phyloP scores from a whole-genome alignment of 2,797 vertebrate genomes.

The Parauchenoglanis punctatus region DNA sequence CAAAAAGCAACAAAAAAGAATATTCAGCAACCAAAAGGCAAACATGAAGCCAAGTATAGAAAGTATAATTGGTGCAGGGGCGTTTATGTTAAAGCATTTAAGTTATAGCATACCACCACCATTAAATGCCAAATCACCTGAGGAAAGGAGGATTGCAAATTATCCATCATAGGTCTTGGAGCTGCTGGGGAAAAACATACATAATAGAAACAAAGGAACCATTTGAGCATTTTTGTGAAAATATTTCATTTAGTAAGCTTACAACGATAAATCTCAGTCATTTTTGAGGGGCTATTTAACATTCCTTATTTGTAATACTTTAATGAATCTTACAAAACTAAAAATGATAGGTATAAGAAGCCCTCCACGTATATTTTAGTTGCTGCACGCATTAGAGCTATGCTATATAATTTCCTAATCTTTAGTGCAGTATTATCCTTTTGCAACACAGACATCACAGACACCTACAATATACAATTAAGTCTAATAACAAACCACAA shows the following conservation, averaged over 20 bases:
- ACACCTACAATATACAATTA: background rate
- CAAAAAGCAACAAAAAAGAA: background rate
- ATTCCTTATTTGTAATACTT: background rate
- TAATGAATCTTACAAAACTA: background rate
- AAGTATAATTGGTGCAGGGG: background rate
- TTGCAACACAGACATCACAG: background rate
- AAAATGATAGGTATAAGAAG: background rate
- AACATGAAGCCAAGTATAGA: background rate
- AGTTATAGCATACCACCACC: background rate
- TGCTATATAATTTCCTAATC: background rate
- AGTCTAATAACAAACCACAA: background rate
- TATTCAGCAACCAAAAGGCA: background rate
- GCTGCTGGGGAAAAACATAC: background rate
- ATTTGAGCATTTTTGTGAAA: background rate
- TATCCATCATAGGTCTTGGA: constrained; percentile 22
- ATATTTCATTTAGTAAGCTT: background rate
- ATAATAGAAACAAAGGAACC: background rate
- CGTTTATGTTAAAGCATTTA: background rate
- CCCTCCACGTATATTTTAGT: background rate
- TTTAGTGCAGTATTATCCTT: background rate
- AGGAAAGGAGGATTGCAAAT: constrained; percentile 11
- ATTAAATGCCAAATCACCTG: constrained; percentile 31
- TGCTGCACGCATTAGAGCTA: background rate
- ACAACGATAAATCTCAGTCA: background rate
- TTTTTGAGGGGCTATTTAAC: background rate